Base-by-base conservation (phyloP, 2,797 vertebrate genomes). In the Pachyuromys duprasi region DNA sequence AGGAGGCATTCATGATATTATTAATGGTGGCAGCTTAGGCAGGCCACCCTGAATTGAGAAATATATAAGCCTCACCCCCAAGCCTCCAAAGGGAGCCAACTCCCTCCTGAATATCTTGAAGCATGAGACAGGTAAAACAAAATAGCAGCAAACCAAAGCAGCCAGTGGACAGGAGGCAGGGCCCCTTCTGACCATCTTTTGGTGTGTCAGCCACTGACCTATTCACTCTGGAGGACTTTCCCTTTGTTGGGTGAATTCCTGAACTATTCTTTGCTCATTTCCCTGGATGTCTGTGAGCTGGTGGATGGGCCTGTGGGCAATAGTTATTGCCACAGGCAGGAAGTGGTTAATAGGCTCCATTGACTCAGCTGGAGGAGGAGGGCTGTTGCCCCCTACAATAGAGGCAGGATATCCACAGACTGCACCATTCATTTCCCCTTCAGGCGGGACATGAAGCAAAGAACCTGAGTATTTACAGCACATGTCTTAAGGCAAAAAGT, bases 281-380 rank as follows among this genome's bases (percentile, higher is more conserved):
- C 96, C 70, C 97, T 83, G 55, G 95, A 86, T 55, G 93, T 20
- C 5, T 39, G 67, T 8, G 65, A 67, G 90, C 36, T 65, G 78
- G 45, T 74, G 39, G n/a, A 75, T 93, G 94, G 94, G 88, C 96
- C 95, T 22, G 45, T n/a, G 86, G 90, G 95, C 88, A 9, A 95
- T 87, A 97, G 89, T 98, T 95, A 95, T 78, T 95, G 96, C 95
- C 74, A 8, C 95, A 95, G 89, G 97, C 97, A 96, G 98, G 98
- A 98, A 98, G 89, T 57, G 0, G 95, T 98, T 97, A 95, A 90
- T 96, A 97, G 97, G 96, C 96, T 96, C 96, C 96, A 81, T 97
- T 98, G 97, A 97, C 96, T 96, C 79, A 86, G 93, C 94, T 96
- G 97, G 97, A 95, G 97, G 98, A 96, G 95, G 96, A 96, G 91